These are phyloP conservation scores for Paralichthys olivaceus DNA, from an alignment of 2,113 vertebrate genomes.

Conservation along the genomic window DNA sequence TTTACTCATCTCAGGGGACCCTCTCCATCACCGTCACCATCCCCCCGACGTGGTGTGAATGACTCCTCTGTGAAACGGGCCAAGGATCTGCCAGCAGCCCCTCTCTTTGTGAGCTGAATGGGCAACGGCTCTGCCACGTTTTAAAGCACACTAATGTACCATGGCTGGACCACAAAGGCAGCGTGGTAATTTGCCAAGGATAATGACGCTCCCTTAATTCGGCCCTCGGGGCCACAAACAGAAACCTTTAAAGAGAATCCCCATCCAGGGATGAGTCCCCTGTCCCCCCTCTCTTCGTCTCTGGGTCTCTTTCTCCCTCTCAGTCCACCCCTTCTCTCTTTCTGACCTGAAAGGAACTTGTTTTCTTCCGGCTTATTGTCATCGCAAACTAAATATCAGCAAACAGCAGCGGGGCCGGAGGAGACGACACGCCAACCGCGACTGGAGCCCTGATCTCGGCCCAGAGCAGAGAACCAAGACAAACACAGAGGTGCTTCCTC, in stretches of 20 bases:
- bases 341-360: slow-evolving; percentile 68
- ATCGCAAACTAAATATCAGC: slow-evolving; percentile 78
- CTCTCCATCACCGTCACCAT: slow-evolving; percentile 43
- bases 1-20: slow-evolving; percentile 63
- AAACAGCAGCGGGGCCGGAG: slow-evolving; percentile 74
- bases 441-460: slow-evolving; percentile 47
- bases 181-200: slow-evolving; percentile 85
- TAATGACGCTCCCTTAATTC: slow-evolving; percentile 88
- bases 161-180: slow-evolving; percentile 82
- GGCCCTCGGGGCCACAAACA: slow-evolving; percentile 78
- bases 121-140: slow-evolving; percentile 78
- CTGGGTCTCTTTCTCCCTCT: slow-evolving; percentile 29
- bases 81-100: slow-evolving; percentile 88
- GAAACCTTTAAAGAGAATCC: slow-evolving; percentile 78
- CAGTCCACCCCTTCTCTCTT: slow-evolving; percentile 29
- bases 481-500: slow-evolving; percentile 52
- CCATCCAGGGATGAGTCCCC: slow-evolving; percentile 74
- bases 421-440: slow-evolving; percentile 60
- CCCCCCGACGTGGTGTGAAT: slow-evolving; percentile 80
- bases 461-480: slow-evolving; percentile 42
- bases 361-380: slow-evolving; percentile 84
- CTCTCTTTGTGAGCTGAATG: slow-evolving; percentile 86
- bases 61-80: slow-evolving; percentile 86
- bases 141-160: slow-evolving; percentile 84
- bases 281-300: slow-evolving; percentile 26